Percentiles rank a stretch among this genome's conserved stretches.
phyloP scores from a whole-genome alignment of 1,140 invertebrate species.

The Lutraria rhynchaena region DNA sequence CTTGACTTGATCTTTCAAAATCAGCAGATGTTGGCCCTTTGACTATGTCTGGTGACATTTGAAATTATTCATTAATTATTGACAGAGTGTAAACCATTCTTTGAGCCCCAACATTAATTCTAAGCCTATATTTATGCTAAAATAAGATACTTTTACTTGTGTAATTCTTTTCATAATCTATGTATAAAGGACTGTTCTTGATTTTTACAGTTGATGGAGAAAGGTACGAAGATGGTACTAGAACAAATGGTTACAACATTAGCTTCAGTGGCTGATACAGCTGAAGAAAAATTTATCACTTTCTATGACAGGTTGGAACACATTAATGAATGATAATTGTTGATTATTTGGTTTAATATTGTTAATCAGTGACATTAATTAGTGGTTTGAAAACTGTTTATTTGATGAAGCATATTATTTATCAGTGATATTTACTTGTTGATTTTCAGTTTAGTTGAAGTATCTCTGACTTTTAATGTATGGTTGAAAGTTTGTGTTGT shows the following conservation, averaged over 20 bases:
- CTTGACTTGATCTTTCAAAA: too few species aligned
- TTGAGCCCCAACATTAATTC: neutral
- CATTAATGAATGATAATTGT: neutral
- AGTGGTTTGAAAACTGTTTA: too few species aligned
- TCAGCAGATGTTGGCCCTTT: too few species aligned
- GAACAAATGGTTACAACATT: conserved; percentile 99
- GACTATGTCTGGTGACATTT: too few species aligned
- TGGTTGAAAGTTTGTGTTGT: too few species aligned
- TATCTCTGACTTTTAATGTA: neutral
- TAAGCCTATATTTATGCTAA: neutral
- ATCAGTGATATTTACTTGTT: too few species aligned
- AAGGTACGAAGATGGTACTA: conserved; percentile 97
- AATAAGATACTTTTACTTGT: neutral
- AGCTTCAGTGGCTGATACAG: conserved; percentile 99
- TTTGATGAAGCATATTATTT: too few species aligned
- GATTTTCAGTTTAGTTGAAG: neutral
- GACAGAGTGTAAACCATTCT: neutral
- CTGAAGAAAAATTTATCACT: conserved; percentile 95
- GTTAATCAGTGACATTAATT: too few species aligned
- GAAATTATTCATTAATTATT: too few species aligned
- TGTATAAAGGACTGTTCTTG: neutral
- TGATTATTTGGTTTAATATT: too few species aligned
- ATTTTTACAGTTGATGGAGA: conserved; percentile 89
- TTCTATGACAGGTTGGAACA: conserved; percentile 86
- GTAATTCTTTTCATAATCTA: neutral